Conservation (phyloP, 2,797 vertebrate species). For the Morelia viridis region DNA sequence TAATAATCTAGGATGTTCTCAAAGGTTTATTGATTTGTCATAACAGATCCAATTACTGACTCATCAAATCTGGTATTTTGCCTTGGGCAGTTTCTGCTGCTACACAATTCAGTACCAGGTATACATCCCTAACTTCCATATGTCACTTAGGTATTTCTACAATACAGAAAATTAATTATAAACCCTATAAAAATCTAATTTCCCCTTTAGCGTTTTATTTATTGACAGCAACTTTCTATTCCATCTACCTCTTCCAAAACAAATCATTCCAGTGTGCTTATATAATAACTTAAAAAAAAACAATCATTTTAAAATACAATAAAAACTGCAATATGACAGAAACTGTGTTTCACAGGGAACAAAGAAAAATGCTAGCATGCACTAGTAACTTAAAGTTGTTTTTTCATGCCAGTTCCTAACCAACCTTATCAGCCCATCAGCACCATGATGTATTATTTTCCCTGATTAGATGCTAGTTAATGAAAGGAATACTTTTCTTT, state of each 20-base stretch:
- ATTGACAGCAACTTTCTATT: not conserved
- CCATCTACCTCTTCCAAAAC: not conserved
- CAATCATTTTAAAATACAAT: not conserved
- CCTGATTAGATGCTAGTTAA: not conserved
- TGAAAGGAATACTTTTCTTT: not conserved
- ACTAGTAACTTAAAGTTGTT: not conserved
- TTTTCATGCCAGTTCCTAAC: not conserved
- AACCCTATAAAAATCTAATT: not conserved
- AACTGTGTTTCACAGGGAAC: not conserved
- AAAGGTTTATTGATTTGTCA: slow-evolving; percentile 9
- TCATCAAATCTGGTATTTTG: slow-evolving; percentile 2
- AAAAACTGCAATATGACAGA: not conserved
- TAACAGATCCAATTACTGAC: slow-evolving; percentile 17
- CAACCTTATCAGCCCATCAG: not conserved
- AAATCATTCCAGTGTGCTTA: not conserved
- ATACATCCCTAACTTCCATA: not conserved
- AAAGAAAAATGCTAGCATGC: not conserved
- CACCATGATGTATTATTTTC: not conserved
- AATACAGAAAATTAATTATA: not conserved
- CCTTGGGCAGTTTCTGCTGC: not conserved
- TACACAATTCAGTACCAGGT: not conserved
- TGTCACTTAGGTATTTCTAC: not conserved
- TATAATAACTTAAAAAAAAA: not conserved
- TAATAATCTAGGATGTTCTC: not conserved
- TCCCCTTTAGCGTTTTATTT: not conserved